Evolutionary conservation across 64 coral and sea anemone genomes (phyloP).

Genomic region (Actinia tenebrosa): DNA sequence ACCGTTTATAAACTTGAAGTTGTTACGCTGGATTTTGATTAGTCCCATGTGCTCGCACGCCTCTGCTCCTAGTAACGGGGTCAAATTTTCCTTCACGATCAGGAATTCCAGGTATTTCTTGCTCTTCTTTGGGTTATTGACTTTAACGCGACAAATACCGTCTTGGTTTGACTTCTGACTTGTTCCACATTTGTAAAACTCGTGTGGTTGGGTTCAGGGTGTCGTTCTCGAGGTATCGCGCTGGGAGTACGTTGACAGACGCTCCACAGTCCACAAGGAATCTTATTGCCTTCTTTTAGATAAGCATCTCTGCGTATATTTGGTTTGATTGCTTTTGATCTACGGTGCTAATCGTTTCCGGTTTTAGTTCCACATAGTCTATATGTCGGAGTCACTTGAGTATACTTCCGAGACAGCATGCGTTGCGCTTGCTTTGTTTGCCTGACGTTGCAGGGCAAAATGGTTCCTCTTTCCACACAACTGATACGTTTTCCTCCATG

Average conservation of each 20-base stretch:
- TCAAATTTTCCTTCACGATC: constrained; percentile 37
- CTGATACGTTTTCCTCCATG: too few species aligned
- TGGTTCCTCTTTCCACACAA: too few species aligned
- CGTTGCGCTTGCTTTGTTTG: too few species aligned
- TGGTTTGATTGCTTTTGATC: neutral
- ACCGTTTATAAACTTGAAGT: constrained; percentile 22
- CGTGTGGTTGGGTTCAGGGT: constrained; percentile 11
- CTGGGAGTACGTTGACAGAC: constrained; percentile 42
- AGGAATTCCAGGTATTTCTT: constrained; percentile 50
- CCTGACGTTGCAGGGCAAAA: too few species aligned
- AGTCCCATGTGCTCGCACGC: constrained; percentile 38
- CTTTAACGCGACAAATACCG: too few species aligned
- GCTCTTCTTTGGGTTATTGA: constrained; percentile 21
- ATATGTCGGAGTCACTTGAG: too few species aligned
- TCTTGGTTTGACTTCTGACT: constrained; percentile 36
- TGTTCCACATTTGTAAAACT: constrained; percentile 49
- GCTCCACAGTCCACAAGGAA: constrained; percentile 56
- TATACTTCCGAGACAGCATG: too few species aligned
- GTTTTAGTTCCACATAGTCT: too few species aligned
- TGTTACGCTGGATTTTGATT: constrained; percentile 14
- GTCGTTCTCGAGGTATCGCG: constrained; percentile 12
- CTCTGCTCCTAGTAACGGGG: constrained; percentile 35
- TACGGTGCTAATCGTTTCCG: too few species aligned
- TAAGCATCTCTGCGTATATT: constrained; percentile 60
- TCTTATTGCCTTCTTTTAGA: constrained; percentile 24